phyloP scores from a whole-genome alignment of 2,888 invertebrate genomes.

The Philonicus albiceps region DNA sequence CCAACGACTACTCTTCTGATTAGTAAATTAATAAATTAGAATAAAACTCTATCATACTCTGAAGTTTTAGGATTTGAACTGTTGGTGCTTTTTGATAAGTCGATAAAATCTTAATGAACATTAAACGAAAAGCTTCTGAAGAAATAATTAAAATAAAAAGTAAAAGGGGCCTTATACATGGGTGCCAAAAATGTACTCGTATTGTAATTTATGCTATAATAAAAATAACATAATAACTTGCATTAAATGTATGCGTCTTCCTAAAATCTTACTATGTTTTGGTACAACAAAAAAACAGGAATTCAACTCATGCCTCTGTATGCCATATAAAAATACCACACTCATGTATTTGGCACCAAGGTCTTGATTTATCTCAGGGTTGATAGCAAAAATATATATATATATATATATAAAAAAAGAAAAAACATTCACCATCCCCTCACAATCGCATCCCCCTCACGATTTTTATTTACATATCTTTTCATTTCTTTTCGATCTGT shows the following conservation, averaged over 20 bases:
- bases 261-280: neutral
- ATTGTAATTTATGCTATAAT: too few relatives aligned
- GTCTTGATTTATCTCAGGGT: neutral
- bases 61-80: too few relatives aligned
- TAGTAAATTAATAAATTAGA: too few relatives aligned
- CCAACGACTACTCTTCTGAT: too few relatives aligned
- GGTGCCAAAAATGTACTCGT: neutral
- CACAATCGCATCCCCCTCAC: slow-evolving; percentile 14
- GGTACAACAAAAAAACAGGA: neutral
- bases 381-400: neutral
- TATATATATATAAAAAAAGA: too few relatives aligned
- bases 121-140: too few relatives aligned
- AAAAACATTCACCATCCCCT: neutral
- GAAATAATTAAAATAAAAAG: neutral
- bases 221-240: neutral
- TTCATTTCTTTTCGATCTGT: neutral
- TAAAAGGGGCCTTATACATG: neutral
- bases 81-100: too few relatives aligned
- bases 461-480: neutral
- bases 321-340: neutral
- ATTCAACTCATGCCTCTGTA: neutral
- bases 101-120: neutral
- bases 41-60: too few relatives aligned
- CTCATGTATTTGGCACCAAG: neutral
- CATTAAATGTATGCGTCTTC: neutral